Conservation (phyloP, 2,888 invertebrate species). For the Tinea trinotella region DNA sequence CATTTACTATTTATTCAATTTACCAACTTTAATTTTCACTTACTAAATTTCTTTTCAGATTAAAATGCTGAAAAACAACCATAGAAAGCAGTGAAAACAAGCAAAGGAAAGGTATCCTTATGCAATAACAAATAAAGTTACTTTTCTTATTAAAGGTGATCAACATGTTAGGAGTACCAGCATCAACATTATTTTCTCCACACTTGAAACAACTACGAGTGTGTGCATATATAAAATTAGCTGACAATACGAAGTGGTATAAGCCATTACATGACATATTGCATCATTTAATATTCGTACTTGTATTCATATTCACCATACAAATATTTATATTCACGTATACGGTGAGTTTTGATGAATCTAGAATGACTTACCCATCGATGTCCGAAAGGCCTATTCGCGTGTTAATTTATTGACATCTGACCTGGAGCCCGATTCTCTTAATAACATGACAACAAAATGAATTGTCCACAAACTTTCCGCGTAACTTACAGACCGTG, state of each 20-base stretch:
- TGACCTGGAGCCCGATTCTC: no score
- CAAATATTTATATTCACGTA: not conserved
- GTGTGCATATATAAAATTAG: not conserved
- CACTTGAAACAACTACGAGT: not conserved
- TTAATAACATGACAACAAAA: no score
- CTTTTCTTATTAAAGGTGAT: not conserved
- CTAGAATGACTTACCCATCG: no score
- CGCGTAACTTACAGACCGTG: no score
- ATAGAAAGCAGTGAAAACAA: not conserved
- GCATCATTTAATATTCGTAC: not conserved
- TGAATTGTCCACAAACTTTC: no score
- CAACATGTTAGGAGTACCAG: conserved; percentile 13
- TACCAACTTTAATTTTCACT: no score
- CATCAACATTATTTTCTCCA: not conserved
- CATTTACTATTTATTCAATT: no score
- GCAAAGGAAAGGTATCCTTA: no score
- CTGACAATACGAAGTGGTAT: not conserved
- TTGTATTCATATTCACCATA: not conserved
- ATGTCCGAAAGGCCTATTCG: no score
- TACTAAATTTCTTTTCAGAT: no score
- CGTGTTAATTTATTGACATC: no score
- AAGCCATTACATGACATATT: not conserved
- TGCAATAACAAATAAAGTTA: not conserved
- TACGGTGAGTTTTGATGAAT: not conserved
- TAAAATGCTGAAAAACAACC: not conserved